A percentile compares a stretch with the other conserved stretches of the same genome.
These are phyloP conservation scores for Hemichromis elongatus DNA, from an alignment of 2,113 vertebrate species.

Conservation along the genomic window DNA sequence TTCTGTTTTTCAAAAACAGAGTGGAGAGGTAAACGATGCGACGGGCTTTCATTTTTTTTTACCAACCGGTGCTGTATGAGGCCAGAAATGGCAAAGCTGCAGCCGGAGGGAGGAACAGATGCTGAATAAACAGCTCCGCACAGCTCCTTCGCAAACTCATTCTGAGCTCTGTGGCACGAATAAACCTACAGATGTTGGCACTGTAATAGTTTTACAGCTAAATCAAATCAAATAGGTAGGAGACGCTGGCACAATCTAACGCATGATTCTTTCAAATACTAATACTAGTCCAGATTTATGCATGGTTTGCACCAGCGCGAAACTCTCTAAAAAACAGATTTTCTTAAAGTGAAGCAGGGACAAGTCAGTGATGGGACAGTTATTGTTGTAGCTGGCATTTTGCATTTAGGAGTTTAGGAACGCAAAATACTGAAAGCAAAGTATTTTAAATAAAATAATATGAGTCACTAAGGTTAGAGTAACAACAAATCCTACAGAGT, in stretches of 20 bases:
- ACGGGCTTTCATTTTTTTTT: not conserved
- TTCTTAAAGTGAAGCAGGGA: not conserved
- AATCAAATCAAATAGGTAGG: not conserved
- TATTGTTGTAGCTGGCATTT: not conserved
- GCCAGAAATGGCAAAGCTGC: not conserved
- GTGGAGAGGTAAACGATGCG: not conserved
- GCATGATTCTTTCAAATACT: not conserved
- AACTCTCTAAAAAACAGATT: no score
- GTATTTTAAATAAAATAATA: not conserved
- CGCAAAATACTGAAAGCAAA: not conserved
- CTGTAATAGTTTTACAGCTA: not conserved
- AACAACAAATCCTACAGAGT: not conserved
- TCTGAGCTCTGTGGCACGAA: not conserved
- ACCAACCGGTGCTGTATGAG: not conserved
- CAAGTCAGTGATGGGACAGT: not conserved
- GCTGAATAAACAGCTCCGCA: not conserved
- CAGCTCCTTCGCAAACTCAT: not conserved
- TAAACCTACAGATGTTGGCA: not conserved
- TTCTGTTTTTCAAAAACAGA: not conserved
- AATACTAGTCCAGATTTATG: not conserved
- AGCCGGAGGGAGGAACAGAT: not conserved
- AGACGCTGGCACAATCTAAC: not conserved
- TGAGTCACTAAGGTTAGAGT: not conserved
- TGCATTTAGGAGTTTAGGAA: not conserved
- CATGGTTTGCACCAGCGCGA: not conserved